phyloP scores from a whole-genome alignment of 2,888 invertebrate species.

The Caenorhabditis sp. region DNA sequence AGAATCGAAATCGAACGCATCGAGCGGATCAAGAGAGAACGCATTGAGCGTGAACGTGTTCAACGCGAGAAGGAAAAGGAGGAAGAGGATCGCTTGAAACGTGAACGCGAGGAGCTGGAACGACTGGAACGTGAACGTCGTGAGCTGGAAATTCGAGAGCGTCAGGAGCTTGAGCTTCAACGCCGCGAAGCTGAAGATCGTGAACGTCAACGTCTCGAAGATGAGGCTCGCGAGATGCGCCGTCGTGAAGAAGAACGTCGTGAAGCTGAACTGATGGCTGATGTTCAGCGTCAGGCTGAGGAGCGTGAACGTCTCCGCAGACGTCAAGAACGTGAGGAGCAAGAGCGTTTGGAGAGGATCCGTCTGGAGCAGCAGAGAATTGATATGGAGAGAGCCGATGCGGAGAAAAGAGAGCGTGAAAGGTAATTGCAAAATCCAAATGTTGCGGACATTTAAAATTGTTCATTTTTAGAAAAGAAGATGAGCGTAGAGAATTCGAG shows the following conservation, averaged over 20 bases:
- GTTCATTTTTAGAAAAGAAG: constrained; percentile 68
- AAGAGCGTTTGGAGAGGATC: constrained; percentile 77
- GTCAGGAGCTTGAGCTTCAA: constrained; percentile 73
- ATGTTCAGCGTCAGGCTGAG: constrained; percentile 73
- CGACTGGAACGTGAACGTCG: constrained; percentile 76
- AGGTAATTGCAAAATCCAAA: too few species aligned
- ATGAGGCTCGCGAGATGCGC: constrained; percentile 74
- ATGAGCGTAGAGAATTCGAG: constrained; percentile 76
- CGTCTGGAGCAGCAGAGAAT: constrained; percentile 80
- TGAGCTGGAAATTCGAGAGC: constrained; percentile 76
- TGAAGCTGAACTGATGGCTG: constrained; percentile 76
- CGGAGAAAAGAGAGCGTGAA: constrained; percentile 71
- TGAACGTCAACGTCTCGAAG: constrained; percentile 78
- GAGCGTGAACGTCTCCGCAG: constrained; percentile 76
- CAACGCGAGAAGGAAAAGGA: constrained; percentile 73
- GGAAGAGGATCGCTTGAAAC: constrained; percentile 65
- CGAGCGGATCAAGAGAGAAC: constrained; percentile 80
- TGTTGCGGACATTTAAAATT: too few species aligned
- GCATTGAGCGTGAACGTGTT: constrained; percentile 74
- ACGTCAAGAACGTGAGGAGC: constrained; percentile 75
- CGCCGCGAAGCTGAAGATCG: constrained; percentile 72
- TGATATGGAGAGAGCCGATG: constrained; percentile 76
- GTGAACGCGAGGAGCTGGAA: constrained; percentile 67
- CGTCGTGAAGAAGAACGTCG: constrained; percentile 74
- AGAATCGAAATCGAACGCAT: constrained; percentile 80